Evolutionary conservation across 1,140 invertebrate genomes (phyloP).

Genomic region (Heliothis virescens): DNA sequence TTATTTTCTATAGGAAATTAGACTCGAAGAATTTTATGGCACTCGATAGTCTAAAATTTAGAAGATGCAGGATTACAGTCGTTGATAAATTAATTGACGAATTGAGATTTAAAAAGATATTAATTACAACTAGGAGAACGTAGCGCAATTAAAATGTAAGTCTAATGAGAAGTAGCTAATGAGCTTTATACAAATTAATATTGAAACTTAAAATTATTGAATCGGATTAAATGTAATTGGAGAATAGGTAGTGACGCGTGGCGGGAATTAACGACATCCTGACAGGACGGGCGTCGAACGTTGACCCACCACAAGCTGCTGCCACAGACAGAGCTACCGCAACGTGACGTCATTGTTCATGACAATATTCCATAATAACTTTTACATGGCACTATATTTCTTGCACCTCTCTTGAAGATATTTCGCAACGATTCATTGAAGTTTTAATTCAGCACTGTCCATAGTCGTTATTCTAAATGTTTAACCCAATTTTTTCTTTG

Average conservation of each 20-base stretch:
- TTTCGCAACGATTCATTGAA: slow-evolving; percentile 2
- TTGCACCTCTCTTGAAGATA: neutral
- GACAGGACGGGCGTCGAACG: slow-evolving; percentile 72
- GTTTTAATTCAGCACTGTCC: slow-evolving; percentile 27
- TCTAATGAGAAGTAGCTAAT: no score
- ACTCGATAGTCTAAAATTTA: neutral
- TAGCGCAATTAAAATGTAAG: neutral
- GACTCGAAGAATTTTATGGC: neutral
- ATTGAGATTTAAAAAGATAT: neutral
- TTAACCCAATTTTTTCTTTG: slow-evolving; percentile 4
- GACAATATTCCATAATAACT: slow-evolving; percentile 10
- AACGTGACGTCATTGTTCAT: slow-evolving; percentile 48
- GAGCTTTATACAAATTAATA: neutral
- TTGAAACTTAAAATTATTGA: slow-evolving; percentile 28
- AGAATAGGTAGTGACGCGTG: slow-evolving; percentile 66
- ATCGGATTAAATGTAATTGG: slow-evolving; percentile 42
- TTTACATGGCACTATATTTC: neutral
- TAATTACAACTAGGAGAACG: neutral
- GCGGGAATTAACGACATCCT: slow-evolving; percentile 80
- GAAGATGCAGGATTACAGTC: neutral
- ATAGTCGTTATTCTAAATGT: slow-evolving; percentile 13
- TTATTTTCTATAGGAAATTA: neutral
- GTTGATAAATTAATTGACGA: slow-evolving; percentile 5
- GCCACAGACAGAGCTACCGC: slow-evolving; percentile 36
- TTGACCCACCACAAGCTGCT: slow-evolving; percentile 64